Base-by-base conservation (phyloP, 2,888 invertebrate species). In the Diabrotica balteata region DNA sequence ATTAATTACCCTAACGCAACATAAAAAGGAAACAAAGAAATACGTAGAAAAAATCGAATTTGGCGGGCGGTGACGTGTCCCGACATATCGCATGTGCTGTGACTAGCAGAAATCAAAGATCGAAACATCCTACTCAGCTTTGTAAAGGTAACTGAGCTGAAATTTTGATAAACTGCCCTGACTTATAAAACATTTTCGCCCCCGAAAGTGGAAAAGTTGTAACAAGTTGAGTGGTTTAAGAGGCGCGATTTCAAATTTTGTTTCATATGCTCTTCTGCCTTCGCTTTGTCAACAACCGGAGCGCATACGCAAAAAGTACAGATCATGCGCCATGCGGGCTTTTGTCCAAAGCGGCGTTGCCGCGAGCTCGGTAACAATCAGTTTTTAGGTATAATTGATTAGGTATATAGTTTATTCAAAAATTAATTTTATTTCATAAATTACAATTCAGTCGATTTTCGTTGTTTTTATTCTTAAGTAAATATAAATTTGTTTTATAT, bases 321-420 rank as follows among this genome's bases (percentile, higher is more conserved):
- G 86, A 87, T 89, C 90, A 89, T 89, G 90, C 90, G 90, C 87
- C 84, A 76, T 85, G 88, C 87, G 89, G 87, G 89, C 87, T 65
- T 64, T 22, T 50, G 50, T 22, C 17, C 46, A 32, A n/a, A 8
- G 22, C 58, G 11, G 9, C 42, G 64, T 57, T 64, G 64, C 44
- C 64, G 11, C 52, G 5, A 10, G 22, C 22, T 45, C 46, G 22
- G 32, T 59, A 43, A 22, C 22, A 49, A 32, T 32, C 4, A 32
- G 5, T 4, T 32, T 32, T 32, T 32, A 32, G 32, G 32, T 4
- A 32, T 32, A 32, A 32, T 32, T 32, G 32, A 32, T 17, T 17
- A 17, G 17, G 17, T 17, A 17, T 17, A 17, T 17, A 17, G 17
- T 17, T 17, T 17, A 17, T 17, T 17, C 1, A 17, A 17, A 17